These are phyloP conservation scores for Celastrina argiolus DNA, from an alignment of 2,888 invertebrate species.

Conservation along the genomic window DNA sequence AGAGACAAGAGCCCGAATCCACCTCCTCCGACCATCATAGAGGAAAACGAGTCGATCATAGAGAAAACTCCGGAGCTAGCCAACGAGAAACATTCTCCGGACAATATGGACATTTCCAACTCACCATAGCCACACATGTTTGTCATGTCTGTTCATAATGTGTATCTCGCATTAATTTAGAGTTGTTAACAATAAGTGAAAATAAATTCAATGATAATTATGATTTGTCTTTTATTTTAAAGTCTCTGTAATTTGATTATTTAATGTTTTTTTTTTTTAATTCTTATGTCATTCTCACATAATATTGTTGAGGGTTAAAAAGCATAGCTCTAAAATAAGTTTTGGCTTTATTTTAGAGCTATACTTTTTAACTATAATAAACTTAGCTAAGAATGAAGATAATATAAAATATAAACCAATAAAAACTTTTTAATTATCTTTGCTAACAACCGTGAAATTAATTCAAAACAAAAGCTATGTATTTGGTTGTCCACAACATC, in stretches of 20 bases:
- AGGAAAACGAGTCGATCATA: slow-evolving; percentile 45
- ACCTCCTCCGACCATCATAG: slow-evolving; percentile 49
- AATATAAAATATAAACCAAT: neutral
- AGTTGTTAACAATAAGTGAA: slow-evolving; percentile 24
- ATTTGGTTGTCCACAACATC: neutral
- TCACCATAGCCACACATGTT: slow-evolving; percentile 75
- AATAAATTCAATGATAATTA: slow-evolving; percentile 21
- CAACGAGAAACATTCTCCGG: slow-evolving; percentile 80
- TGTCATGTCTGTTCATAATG: slow-evolving; percentile 12
- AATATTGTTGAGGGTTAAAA: too few species aligned
- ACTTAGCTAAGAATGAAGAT: neutral
- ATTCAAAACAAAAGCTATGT: neutral
- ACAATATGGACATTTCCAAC: slow-evolving; percentile 89
- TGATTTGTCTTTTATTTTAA: neutral
- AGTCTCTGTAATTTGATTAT: neutral
- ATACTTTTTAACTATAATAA: too few species aligned
- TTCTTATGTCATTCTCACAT: too few species aligned
- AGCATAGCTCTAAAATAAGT: too few species aligned
- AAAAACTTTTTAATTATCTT: neutral
- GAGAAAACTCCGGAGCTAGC: slow-evolving; percentile 52
- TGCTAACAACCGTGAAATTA: neutral
- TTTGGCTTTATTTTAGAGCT: too few species aligned
- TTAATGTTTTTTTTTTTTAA: too few species aligned
- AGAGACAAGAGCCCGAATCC: slow-evolving; percentile 59
- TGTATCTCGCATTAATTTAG: slow-evolving; percentile 17